A percentile compares a stretch with the other conserved stretches of the same genome.
Conservation (phyloP, 2,797 vertebrate species). For the Cottoperca gobio region DNA sequence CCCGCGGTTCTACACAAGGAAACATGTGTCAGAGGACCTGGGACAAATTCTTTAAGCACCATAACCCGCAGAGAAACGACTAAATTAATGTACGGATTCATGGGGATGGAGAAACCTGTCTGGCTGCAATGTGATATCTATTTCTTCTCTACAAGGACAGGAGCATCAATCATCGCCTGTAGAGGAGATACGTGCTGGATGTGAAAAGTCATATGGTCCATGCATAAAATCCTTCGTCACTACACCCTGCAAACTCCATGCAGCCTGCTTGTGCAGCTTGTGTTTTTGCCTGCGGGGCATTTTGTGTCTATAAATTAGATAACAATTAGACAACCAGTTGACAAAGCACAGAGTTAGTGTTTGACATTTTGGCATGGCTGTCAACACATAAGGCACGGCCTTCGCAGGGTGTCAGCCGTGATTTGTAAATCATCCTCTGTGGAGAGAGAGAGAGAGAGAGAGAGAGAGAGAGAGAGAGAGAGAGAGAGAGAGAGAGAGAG, state of each 20-base stretch:
- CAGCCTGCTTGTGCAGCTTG: conserved; percentile 50
- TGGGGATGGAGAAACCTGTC: conserved; percentile 62
- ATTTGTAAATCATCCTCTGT: conserved; percentile 75
- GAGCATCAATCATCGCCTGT: conserved; percentile 61
- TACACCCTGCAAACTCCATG: conserved; percentile 34
- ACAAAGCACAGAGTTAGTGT: conserved; percentile 75
- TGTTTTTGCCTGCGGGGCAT: conserved; percentile 67
- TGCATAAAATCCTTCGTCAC: conserved; percentile 66
- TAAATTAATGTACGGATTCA: conserved; percentile 47
- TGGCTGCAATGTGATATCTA: conserved; percentile 45
- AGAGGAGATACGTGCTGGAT: conserved; percentile 28
- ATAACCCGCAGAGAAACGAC: conserved; percentile 42
- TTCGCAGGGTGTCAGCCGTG: conserved; percentile 57
- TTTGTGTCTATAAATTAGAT: conserved; percentile 79
- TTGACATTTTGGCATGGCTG: conserved; percentile 69
- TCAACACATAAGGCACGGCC: conserved; percentile 65
- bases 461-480: too few relatives aligned
- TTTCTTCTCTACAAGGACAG: conserved; percentile 42
- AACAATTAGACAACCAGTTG: conserved; percentile 78
- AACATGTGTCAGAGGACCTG: conserved; percentile 35
- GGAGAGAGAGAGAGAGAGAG: conserved; percentile 7
- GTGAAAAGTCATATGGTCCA: conserved; percentile 53
- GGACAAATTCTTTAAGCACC: conserved; percentile 59
- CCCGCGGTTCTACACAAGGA: conserved; percentile 7
- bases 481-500: too few relatives aligned